Evolutionary conservation across 2,113 vertebrate genomes (phyloP), one percentile per base, ranked within the genome.

Genomic region (Phoxinus phoxinus): DNA sequence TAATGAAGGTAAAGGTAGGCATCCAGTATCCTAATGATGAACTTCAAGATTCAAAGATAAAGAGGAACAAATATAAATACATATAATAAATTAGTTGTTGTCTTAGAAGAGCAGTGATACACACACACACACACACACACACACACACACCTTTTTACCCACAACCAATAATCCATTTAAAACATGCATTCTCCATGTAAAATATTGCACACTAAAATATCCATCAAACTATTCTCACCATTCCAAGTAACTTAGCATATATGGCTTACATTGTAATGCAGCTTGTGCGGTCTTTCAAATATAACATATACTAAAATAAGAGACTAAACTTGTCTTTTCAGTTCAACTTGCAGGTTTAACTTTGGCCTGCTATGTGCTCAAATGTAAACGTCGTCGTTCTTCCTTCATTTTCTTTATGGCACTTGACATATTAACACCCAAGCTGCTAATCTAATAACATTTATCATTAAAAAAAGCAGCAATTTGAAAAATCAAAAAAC

Each of bases 321-420:
- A 0, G 79, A 65, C 59, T 67, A 67, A 32, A 77, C 17, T 41
- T 3, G 35, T 73, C 32, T 73, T 44, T 76, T 77, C 74, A 30
- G 30, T 77, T 53, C 74, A 56, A 35, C 74, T 65, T 46, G n/a
- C 74, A 84, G 82, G 82, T 80, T 56, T 58, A 61, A 59, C 46
- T 25, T 71, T 44, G 41, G 30, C 15, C 83, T 84, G 83, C 56
- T 84, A 58, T 75, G 79, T 17, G 51, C 17, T 59, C 59, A 69
- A 86, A 86, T 84, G 86, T 81, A 89, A 89, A 89, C 86, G 74
- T 87, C 30, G 32, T 27, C 7, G 5, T 84, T 15, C 6, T 75
- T 56, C 48, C 11, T 75, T 61, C 56, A 76, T 27, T 78, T 88
- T 46, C 41, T 71, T 71, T 74, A 76, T 76, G 84, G 78, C 78